phyloP scores from a whole-genome alignment of 53 echinoderm and acorn worm genomes.

The Arbacia lixula region DNA sequence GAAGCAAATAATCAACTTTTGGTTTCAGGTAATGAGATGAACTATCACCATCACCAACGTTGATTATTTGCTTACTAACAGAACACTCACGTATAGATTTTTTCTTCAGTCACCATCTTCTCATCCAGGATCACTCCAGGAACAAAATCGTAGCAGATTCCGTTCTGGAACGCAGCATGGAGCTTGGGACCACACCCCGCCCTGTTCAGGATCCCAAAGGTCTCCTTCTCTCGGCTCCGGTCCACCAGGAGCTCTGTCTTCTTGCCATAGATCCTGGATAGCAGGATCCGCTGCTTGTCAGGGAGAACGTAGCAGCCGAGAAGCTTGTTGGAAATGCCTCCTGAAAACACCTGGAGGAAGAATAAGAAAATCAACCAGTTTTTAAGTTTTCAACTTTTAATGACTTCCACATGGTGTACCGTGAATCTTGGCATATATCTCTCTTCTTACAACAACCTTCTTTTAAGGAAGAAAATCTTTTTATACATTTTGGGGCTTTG shows the following conservation, averaged over 20 bases:
- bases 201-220: slow-evolving; percentile 71
- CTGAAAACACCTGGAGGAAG: slow-evolving; percentile 73
- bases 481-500: too few species aligned
- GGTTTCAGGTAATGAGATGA: neutral
- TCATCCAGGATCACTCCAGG: slow-evolving; percentile 72
- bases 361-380: neutral
- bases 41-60: neutral
- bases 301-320: slow-evolving; percentile 75
- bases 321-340: slow-evolving; percentile 93
- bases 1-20: neutral
- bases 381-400: too few species aligned
- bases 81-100: slow-evolving; percentile 7
- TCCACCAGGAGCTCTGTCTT: slow-evolving; percentile 88
- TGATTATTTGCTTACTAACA: neutral
- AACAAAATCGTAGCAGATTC: slow-evolving; percentile 86
- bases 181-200: slow-evolving; percentile 87
- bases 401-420: too few species aligned
- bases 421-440: too few species aligned
- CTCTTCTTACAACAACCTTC: too few species aligned
- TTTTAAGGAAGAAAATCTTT: too few species aligned
- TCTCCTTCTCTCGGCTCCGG: slow-evolving; percentile 71
- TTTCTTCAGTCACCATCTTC: slow-evolving; percentile 63
- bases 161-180: slow-evolving; percentile 87
- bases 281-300: slow-evolving; percentile 76
- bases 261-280: slow-evolving; percentile 88